Percentiles rank a stretch among this genome's conserved stretches.
Conservation (phyloP, 2,888 invertebrate species). For the Oeneis ivallda region DNA sequence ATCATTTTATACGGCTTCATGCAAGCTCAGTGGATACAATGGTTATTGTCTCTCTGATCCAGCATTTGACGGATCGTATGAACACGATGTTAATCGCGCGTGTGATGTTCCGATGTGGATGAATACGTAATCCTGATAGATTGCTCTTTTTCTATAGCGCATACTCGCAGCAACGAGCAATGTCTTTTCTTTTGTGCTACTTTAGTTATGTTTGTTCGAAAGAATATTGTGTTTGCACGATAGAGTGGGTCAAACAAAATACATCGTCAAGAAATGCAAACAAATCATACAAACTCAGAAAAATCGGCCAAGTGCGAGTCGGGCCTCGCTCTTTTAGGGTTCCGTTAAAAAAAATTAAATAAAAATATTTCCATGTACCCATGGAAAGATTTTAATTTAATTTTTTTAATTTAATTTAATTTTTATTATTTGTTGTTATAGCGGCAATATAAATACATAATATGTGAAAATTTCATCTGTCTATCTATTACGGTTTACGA, state of each 20-base stretch:
- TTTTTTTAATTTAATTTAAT: too few relatives aligned
- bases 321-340: too few relatives aligned
- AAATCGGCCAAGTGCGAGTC: too few relatives aligned
- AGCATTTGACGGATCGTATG: slow-evolving; percentile 28
- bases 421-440: too few relatives aligned
- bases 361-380: too few relatives aligned
- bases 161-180: slow-evolving; percentile 9
- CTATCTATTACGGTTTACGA: too few relatives aligned
- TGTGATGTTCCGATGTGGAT: slow-evolving; percentile 34
- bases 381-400: too few relatives aligned
- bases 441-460: too few relatives aligned
- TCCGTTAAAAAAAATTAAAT: too few relatives aligned
- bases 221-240: slow-evolving; percentile 4
- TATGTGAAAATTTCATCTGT: too few relatives aligned
- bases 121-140: slow-evolving; percentile 34
- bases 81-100: slow-evolving; percentile 33
- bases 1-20: slow-evolving; percentile 32
- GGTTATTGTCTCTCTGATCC: slow-evolving; percentile 33
- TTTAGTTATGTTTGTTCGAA: slow-evolving; percentile 1
- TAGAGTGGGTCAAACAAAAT: slow-evolving; percentile 1
- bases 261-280: too few relatives aligned
- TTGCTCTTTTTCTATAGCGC: slow-evolving; percentile 25
- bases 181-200: slow-evolving; percentile 10
- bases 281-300: too few relatives aligned
- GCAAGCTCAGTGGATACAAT: slow-evolving; percentile 30